Percentiles rank a stretch among this genome's conserved stretches.
Evolutionary conservation across 1,140 invertebrate species (phyloP).

Genomic region (Drosophila punjabiensis): DNA sequence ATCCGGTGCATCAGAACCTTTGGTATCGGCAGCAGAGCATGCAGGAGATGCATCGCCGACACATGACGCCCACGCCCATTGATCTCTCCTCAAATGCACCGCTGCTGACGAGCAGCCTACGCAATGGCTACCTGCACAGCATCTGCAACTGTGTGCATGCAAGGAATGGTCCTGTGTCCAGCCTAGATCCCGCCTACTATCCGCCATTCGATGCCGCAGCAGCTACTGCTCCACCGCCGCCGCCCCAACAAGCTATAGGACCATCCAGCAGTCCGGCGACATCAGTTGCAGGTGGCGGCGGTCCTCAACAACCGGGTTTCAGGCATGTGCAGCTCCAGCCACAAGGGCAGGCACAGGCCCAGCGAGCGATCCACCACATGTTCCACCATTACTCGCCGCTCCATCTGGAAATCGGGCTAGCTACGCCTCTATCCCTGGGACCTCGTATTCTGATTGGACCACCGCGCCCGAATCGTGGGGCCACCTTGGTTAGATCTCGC

Average conservation of each 20-base stretch:
- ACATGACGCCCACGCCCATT: slow-evolving; percentile 81
- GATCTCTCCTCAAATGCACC: slow-evolving; percentile 81
- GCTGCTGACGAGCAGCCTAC: slow-evolving; percentile 70
- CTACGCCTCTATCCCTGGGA: slow-evolving; percentile 63
- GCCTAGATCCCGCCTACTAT: slow-evolving; percentile 81
- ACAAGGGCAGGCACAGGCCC: slow-evolving; percentile 43
- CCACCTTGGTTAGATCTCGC: slow-evolving; percentile 67
- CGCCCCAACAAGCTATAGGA: slow-evolving; percentile 3
- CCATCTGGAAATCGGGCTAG: slow-evolving; percentile 87
- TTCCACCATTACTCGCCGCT: slow-evolving; percentile 88
- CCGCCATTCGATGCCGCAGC: slow-evolving; percentile 63
- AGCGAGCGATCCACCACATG: slow-evolving; percentile 87
- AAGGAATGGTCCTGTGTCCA: slow-evolving; percentile 76
- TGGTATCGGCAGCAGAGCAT: slow-evolving; percentile 91
- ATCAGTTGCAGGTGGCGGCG: not conserved
- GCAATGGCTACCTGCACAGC: slow-evolving; percentile 70
- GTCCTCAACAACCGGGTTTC: slow-evolving; percentile 9
- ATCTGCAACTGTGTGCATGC: slow-evolving; percentile 78
- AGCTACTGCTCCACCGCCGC: slow-evolving; percentile 30
- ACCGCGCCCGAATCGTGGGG: slow-evolving; percentile 77
- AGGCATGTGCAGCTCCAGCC: slow-evolving; percentile 24
- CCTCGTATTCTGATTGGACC: slow-evolving; percentile 79
- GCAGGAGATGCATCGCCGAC: slow-evolving; percentile 86
- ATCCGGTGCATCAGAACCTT: slow-evolving; percentile 90
- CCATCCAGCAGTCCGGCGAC: not conserved